These are phyloP conservation scores for Carassius carassius DNA, from an alignment of 2,113 vertebrate genomes.

Conservation along the genomic window DNA sequence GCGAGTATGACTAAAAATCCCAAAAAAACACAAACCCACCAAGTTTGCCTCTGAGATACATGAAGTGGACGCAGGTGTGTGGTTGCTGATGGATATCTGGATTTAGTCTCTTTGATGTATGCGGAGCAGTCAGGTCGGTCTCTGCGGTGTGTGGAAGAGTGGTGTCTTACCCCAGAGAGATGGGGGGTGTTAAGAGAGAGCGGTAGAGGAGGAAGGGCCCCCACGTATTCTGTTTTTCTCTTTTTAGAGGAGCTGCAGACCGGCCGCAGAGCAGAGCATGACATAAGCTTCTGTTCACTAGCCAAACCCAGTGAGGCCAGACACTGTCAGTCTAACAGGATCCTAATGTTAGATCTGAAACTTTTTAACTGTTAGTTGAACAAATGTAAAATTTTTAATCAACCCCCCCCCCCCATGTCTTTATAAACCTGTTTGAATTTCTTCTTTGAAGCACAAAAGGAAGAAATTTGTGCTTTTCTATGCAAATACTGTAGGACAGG, in stretches of 20 bases:
- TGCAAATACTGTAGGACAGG: background rate
- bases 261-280: background rate
- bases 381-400: background rate
- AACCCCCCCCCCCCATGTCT: background rate
- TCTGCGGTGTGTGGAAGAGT: background rate
- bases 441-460: background rate
- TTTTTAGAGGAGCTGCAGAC: constrained; percentile 46
- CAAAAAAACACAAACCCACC: constrained; percentile 12
- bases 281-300: constrained; percentile 42
- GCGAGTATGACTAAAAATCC: background rate
- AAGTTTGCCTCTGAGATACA: background rate
- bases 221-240: constrained; percentile 64
- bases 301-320: constrained; percentile 40
- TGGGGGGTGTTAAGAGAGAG: constrained; percentile 20
- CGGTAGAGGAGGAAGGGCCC: constrained; percentile 43
- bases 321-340: constrained; percentile 11
- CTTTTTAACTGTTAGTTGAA: background rate
- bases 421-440: background rate
- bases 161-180: constrained; percentile 24
- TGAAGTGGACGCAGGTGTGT: background rate
- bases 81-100: background rate
- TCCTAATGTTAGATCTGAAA: constrained; percentile 6
- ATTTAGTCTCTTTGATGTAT: constrained; percentile 29
- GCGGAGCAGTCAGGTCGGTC: constrained; percentile 1
- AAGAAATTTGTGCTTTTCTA: background rate